These are phyloP conservation scores for Holacanthus passer DNA, from an alignment of 2,113 vertebrate genomes.

Conservation along the genomic window DNA sequence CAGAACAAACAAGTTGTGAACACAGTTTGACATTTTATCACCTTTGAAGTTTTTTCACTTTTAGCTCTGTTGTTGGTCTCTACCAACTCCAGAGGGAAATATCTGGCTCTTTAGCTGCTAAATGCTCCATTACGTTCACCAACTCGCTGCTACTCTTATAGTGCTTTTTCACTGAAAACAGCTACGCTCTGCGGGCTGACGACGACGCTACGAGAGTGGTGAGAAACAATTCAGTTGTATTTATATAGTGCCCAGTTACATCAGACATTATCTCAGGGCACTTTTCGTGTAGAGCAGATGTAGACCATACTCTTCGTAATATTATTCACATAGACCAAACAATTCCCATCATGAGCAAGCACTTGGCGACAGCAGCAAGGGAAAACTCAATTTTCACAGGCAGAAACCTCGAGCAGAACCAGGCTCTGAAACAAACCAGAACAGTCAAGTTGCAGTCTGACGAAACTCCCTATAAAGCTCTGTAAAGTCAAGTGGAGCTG, in stretches of 20 bases:
- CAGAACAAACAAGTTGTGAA: background rate
- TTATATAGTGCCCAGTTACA: no score
- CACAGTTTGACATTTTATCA: background rate
- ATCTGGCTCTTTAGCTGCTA: background rate
- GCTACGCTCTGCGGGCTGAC: background rate
- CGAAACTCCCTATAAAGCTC: background rate
- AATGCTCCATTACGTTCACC: background rate
- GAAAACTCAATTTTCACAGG: no score
- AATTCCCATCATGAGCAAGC: no score
- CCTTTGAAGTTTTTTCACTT: background rate
- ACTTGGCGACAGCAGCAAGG: no score
- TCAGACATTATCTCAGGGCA: no score
- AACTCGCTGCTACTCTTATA: background rate
- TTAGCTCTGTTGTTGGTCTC: background rate
- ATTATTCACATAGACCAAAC: no score
- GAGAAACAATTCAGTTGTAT: no score
- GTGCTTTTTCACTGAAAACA: background rate
- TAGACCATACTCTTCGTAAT: no score
- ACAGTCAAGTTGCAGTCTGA: no score
- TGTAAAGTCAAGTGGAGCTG: background rate
- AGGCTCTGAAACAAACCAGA: background rate
- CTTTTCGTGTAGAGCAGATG: no score
- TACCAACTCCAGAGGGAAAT: background rate
- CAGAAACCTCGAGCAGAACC: no score
- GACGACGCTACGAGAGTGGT: background rate